Evolutionary conservation across 2,797 vertebrate species (phyloP), one percentile per base, ranked within the genome.

Genomic region (Characodon lateralis): DNA sequence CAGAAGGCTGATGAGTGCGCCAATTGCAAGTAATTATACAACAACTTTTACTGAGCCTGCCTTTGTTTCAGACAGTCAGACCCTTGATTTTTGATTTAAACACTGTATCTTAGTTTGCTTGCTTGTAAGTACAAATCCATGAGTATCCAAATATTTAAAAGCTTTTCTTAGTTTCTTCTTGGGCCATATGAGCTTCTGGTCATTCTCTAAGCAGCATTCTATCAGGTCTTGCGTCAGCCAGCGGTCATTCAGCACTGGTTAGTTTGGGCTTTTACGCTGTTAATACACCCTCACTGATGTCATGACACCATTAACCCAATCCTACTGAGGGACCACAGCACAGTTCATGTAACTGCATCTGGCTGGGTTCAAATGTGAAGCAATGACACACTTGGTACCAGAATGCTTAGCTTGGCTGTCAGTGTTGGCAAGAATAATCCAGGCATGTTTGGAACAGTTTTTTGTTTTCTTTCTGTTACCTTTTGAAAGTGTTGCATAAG

Each of bases 181-280:
- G 83, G 87, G 87, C 71, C 86, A 84, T 78, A 87, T 86, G 88
- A 89, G 90, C 89, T 87, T 68, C 79, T 81, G 86, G 89, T 86
- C 82, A 80, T 89, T 88, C 89, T 91, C 83, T 78, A 82, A 90
- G 91, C 93, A 92, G 86, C 93, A 95, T 95, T 96, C 94, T 93
- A 89, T 89, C 91, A 85, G 83, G 90, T 89, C 88, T 93, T 94
- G 93, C 91, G 88, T 95, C 94, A 95, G 92, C 92, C 89, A 85
- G 84, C 89, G 90, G 90, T 93, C 91, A 93, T 94, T 94, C 91
- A 93, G 89, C 90, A 85, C 85, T 90, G 83, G 89, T 90, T 90
- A 84, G 93, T 85, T 86, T 84, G 79, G 92, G 89, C 87, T 94
- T 94, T 92, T 93, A 92, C 87, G 85, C 88, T 85, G 91, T 93